Conservation (phyloP, 2,113 vertebrate species). For the Phyllostomus hastatus region DNA sequence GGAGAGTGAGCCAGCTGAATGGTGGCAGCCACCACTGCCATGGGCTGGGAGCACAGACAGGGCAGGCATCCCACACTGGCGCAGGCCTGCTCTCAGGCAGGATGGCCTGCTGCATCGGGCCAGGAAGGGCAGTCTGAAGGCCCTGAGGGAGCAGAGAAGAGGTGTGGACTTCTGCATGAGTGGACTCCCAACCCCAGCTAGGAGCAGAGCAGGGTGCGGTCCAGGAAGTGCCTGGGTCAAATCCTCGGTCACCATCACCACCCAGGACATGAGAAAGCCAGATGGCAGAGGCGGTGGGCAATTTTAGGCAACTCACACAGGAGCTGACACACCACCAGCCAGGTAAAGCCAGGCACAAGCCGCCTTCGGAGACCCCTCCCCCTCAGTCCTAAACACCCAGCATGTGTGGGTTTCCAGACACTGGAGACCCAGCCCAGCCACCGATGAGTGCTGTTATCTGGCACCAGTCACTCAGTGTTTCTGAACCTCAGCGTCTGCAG, state of each 20-base stretch:
- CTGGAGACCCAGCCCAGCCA: not conserved
- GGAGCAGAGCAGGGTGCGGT: not conserved
- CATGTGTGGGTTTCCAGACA: not conserved
- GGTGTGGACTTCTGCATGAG: not conserved
- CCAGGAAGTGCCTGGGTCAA: not conserved
- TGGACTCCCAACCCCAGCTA: not conserved
- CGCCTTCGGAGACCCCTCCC: not conserved
- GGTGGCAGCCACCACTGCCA: rapidly evolving
- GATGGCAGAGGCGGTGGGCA: not conserved
- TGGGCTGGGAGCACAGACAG: too few species aligned
- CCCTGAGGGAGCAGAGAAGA: not conserved
- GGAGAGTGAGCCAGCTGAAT: not conserved
- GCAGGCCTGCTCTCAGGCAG: not conserved
- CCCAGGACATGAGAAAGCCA: not conserved
- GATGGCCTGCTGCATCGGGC: rapidly evolving
- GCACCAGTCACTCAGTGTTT: not conserved
- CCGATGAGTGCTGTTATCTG: not conserved
- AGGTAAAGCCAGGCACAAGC: too few species aligned
- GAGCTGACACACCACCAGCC: not conserved
- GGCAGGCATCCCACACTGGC: rapidly evolving
- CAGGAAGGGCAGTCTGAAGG: not conserved
- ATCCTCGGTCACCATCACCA: not conserved
- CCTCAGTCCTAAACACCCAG: not conserved
- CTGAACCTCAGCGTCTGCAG: not conserved
- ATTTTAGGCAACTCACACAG: not conserved